Evolutionary conservation across 2,797 vertebrate genomes (phyloP), one percentile per base, ranked within the genome.

Genomic region (Alcedo atthis): DNA sequence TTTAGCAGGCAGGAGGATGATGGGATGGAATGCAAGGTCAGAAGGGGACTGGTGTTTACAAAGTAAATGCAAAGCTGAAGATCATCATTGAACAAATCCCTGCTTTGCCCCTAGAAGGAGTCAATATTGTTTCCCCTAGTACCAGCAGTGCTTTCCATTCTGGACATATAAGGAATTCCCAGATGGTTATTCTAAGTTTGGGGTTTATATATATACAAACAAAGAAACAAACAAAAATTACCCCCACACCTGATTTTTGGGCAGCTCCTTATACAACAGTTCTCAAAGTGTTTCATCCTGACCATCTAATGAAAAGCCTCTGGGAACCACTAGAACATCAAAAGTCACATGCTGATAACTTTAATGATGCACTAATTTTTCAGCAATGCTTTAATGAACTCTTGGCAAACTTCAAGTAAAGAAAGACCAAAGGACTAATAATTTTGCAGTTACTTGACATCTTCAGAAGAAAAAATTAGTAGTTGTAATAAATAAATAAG

Each of bases 401-500:
- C 58, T 82, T 59, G n/a, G 17, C 26, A 88, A 80, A 59, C 6
- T 64, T 46, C 25, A 42, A 43, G 48, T 51, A 66, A 55, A 35
- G 68, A 82, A 82, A 85, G 33, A 78, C 51, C 48, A 69, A 84
- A 85, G 53, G 11, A 81, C 7, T 32, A 84, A 59, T 24, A 48
- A 11, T 82, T 85, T 22, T 84, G 43, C 40, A 42, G 18, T 83
- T 91, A 54, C 45, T 75, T 89, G 57, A 46, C 82, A 25, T 64
- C 42, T 54, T 83, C 32, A 73, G 21, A 71, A 79, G 8, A 33
- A 74, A 55, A 85, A 57, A 54, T 7, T 42, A 53, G 13, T 40
- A 63, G 20, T 15, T 67, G 7, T 67, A 76, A 81, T 94, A 93
- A 93, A 93, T 89, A 94, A 92, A 89, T 73, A 95, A 94, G 12